Percentiles rank a stretch among this genome's conserved stretches.
phyloP scores from a whole-genome alignment of 2,888 invertebrate species.

The Aphodius sticticus region DNA sequence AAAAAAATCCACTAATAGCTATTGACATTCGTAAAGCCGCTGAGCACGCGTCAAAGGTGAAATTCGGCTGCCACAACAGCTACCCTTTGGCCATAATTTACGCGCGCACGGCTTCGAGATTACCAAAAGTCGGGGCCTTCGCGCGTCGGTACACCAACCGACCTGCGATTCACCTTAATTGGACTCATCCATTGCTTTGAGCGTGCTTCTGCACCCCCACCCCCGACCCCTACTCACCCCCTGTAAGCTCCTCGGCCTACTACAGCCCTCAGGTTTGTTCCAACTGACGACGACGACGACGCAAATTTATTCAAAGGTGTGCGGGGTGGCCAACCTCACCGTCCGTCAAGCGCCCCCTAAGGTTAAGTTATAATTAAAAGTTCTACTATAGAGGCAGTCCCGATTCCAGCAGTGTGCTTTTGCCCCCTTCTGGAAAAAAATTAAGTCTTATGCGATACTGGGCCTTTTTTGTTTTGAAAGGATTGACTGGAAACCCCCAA shows the following conservation, averaged over 20 bases:
- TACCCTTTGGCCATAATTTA: background rate
- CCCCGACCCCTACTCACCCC: too few species aligned
- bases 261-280: background rate
- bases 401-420: background rate
- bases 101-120: background rate
- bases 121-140: background rate
- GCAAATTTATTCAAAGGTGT: background rate
- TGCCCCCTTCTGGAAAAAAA: background rate
- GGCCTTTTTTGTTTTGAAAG: background rate
- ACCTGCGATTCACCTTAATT: slow-evolving; percentile 4
- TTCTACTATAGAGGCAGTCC: background rate
- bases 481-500: too few species aligned
- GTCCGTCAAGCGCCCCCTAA: background rate
- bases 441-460: background rate
- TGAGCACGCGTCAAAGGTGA: background rate
- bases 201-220: background rate
- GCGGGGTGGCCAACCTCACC: background rate
- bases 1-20: background rate
- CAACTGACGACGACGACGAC: background rate
- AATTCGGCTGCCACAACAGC: background rate
- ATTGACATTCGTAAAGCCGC: background rate
- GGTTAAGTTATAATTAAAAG: slow-evolving; percentile 4
- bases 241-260: too few species aligned
- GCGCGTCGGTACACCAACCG: background rate
- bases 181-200: slow-evolving; percentile 4